Percentiles rank a stretch among this genome's conserved stretches.
Conservation (phyloP, 2,888 invertebrate species). For the Alloscopus bannaensis region DNA sequence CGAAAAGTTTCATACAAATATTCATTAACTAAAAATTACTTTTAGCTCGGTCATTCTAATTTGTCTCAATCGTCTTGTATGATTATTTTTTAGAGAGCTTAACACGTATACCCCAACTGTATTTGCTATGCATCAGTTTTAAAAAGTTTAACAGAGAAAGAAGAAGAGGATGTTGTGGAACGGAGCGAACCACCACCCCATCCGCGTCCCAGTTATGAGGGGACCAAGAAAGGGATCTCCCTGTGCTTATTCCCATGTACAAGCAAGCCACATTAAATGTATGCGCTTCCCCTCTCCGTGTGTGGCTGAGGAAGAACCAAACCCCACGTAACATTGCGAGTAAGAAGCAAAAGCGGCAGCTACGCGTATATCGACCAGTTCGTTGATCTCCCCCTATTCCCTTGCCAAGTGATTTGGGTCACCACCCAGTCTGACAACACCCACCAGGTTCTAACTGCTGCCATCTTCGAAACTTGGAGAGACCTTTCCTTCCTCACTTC, state of each 20-base stretch:
- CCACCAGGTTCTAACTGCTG: constrained; percentile 53
- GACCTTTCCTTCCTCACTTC: constrained; percentile 13
- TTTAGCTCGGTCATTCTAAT: too few relatives aligned
- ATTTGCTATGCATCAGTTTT: too few relatives aligned
- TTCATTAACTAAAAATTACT: too few relatives aligned
- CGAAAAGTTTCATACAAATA: too few relatives aligned
- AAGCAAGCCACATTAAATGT: constrained; percentile 8
- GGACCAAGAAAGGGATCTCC: constrained; percentile 25
- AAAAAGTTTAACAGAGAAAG: not conserved
- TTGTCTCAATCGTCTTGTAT: too few relatives aligned
- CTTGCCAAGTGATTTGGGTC: constrained; percentile 45
- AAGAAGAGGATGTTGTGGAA: not conserved
- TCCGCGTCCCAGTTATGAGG: constrained; percentile 25
- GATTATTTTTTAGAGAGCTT: too few relatives aligned
- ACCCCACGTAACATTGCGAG: constrained; percentile 10
- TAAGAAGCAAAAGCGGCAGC: too few relatives aligned
- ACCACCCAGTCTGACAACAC: constrained; percentile 53
- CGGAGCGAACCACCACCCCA: constrained; percentile 12
- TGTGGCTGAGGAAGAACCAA: constrained; percentile 9
- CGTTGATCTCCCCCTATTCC: constrained; percentile 57
- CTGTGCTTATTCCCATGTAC: constrained; percentile 5
- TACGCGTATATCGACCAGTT: constrained; percentile 47
- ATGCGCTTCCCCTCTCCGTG: not conserved
- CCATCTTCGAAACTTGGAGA: constrained; percentile 45
- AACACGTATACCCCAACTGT: too few relatives aligned